Conservation (phyloP, 2,113 vertebrate genomes). For the Vanacampus margaritifer region DNA sequence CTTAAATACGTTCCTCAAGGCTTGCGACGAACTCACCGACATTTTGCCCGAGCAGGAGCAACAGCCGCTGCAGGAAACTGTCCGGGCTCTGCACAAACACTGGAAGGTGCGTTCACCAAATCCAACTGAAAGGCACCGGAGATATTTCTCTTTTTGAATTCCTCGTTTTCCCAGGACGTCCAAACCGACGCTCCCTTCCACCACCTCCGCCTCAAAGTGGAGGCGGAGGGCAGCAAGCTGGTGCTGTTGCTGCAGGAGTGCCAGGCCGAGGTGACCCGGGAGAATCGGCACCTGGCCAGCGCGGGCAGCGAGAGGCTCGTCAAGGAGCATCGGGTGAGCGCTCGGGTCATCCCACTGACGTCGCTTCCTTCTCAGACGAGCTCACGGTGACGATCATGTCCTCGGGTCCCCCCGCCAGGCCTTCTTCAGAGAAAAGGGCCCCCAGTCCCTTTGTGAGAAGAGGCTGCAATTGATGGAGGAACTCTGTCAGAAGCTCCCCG, state of each 20-base stretch:
- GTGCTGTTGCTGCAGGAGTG: conserved; percentile 81
- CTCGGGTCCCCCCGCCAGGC: conserved; percentile 44
- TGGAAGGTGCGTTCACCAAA: conserved; percentile 85
- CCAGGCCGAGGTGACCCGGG: conserved; percentile 79
- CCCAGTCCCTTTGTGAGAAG: conserved; percentile 85
- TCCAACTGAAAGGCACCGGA: too few relatives aligned
- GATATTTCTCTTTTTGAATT: neutral
- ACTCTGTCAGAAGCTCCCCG: conserved; percentile 86
- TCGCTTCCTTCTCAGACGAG: neutral
- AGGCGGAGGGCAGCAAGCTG: conserved; percentile 83
- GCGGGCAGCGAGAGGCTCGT: conserved; percentile 88
- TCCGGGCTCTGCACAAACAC: conserved; percentile 90
- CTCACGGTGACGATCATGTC: neutral
- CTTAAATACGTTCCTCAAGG: conserved; percentile 92
- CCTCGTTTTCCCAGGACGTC: conserved; percentile 76
- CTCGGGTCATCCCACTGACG: conserved; percentile 10
- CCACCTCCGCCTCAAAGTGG: conserved; percentile 86
- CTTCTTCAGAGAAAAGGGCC: conserved; percentile 90
- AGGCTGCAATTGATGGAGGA: conserved; percentile 88
- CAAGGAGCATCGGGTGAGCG: conserved; percentile 84
- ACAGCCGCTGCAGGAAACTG: conserved; percentile 89
- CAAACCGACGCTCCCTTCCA: conserved; percentile 89
- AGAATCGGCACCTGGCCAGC: conserved; percentile 79
- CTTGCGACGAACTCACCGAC: conserved; percentile 95
- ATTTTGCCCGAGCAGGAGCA: conserved; percentile 95